A percentile compares a stretch with the other conserved stretches of the same genome.
These are phyloP conservation scores for Egretta garzetta DNA, from an alignment of 2,113 vertebrate genomes.

Conservation along the genomic window DNA sequence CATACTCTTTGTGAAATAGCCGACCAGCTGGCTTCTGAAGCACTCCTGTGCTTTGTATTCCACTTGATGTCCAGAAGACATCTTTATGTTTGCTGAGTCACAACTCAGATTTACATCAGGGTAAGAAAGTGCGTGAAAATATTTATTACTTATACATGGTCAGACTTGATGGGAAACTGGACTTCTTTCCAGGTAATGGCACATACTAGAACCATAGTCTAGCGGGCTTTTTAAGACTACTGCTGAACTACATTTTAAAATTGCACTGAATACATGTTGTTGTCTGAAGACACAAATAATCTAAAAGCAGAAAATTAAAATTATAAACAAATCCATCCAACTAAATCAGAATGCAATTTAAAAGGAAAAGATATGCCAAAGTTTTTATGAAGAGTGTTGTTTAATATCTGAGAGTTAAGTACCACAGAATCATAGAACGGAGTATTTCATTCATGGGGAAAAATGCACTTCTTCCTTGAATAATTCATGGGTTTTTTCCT, in stretches of 20 bases:
- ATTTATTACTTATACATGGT: neutral
- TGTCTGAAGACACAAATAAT: neutral
- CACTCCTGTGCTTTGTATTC: neutral
- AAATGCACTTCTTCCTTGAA: neutral
- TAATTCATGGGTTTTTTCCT: neutral
- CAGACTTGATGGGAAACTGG: neutral
- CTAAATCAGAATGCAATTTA: neutral
- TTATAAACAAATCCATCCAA: neutral
- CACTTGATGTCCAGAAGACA: neutral
- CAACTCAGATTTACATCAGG: neutral
- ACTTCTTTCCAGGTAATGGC: neutral
- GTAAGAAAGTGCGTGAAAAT: neutral
- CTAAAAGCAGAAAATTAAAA: neutral
- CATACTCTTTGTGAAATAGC: neutral
- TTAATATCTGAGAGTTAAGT: neutral
- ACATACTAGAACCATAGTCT: neutral
- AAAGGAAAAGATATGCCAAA: neutral
- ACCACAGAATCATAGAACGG: neutral
- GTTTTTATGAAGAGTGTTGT: neutral
- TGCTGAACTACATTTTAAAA: neutral
- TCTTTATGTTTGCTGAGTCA: neutral
- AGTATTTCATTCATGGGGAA: neutral
- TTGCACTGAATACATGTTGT: rapidly evolving
- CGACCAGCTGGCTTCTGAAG: neutral
- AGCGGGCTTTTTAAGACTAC: neutral